A percentile compares a stretch with the other conserved stretches of the same genome.
phyloP scores from a whole-genome alignment of 1,140 invertebrate species.

The Saccostrea glomerata region DNA sequence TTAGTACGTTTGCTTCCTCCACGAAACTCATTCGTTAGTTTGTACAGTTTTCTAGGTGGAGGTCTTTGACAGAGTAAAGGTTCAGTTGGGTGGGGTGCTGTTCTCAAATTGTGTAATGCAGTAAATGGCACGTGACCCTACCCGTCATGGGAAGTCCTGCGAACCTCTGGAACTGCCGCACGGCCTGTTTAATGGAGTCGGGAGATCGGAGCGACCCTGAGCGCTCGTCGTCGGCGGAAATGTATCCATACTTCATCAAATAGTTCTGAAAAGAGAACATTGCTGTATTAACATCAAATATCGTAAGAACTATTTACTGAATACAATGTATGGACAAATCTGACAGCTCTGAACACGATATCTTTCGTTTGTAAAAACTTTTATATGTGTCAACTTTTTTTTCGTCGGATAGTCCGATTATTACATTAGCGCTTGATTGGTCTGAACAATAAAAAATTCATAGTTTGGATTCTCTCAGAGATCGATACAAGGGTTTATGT shows the following conservation, averaged over 20 bases:
- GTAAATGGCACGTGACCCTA: not conserved
- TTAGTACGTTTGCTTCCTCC: no score
- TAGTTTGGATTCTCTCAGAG: not conserved
- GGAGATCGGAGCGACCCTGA: conserved; percentile 41
- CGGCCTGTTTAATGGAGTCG: conserved; percentile 29
- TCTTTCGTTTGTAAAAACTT: not conserved
- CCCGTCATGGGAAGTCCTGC: conserved; percentile 45
- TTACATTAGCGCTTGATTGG: not conserved
- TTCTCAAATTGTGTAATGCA: no score
- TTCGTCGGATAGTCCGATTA: not conserved
- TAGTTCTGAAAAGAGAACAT: conserved; percentile 40
- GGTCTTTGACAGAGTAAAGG: no score
- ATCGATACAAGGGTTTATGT: not conserved
- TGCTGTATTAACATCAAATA: not conserved
- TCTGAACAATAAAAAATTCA: conserved; percentile 30
- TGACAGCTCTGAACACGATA: not conserved
- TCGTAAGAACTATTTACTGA: not conserved
- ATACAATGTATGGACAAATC: no score
- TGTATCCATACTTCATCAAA: conserved; percentile 48
- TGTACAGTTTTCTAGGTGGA: no score
- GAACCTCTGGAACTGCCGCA: conserved; percentile 46
- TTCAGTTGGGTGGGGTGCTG: no score
- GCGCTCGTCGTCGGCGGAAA: conserved; percentile 13
- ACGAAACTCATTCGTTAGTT: no score
- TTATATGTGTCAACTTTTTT: not conserved